Percentiles rank a stretch among this genome's conserved stretches.
phyloP scores from a whole-genome alignment of 2,113 vertebrate genomes.

The Manacus vitellinus region DNA sequence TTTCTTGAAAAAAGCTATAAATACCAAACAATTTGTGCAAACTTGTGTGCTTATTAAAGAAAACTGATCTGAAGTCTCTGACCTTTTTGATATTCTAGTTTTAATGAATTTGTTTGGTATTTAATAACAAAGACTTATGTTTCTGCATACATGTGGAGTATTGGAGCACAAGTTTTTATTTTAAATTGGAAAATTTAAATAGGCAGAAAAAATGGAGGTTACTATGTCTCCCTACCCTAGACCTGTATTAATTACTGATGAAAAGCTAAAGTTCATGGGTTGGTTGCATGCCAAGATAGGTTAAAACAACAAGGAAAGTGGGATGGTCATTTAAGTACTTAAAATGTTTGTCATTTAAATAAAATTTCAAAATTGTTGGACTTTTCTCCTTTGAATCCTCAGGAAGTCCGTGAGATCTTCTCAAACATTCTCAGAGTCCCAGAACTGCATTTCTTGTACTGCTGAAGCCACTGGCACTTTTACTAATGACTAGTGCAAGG shows the following conservation, averaged over 20 bases:
- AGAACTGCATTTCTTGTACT: background rate
- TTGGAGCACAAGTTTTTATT: background rate
- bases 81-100: background rate
- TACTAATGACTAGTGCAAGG: background rate
- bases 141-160: background rate
- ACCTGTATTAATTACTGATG: background rate
- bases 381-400: background rate
- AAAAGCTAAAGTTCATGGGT: background rate
- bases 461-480: background rate
- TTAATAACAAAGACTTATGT: background rate
- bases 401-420: background rate
- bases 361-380: background rate
- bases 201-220: background rate
- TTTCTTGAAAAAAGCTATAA: background rate
- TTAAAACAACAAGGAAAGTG: background rate
- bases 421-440: background rate
- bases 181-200: background rate
- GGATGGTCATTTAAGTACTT: background rate
- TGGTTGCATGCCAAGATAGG: background rate
- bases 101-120: background rate
- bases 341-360: background rate
- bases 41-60: background rate
- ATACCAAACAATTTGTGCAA: background rate
- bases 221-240: accelerated
- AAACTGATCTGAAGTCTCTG: background rate